Evolutionary conservation across 2,113 vertebrate genomes (phyloP), one percentile per base, ranked within the genome.

Genomic region (Symphodus melops): DNA sequence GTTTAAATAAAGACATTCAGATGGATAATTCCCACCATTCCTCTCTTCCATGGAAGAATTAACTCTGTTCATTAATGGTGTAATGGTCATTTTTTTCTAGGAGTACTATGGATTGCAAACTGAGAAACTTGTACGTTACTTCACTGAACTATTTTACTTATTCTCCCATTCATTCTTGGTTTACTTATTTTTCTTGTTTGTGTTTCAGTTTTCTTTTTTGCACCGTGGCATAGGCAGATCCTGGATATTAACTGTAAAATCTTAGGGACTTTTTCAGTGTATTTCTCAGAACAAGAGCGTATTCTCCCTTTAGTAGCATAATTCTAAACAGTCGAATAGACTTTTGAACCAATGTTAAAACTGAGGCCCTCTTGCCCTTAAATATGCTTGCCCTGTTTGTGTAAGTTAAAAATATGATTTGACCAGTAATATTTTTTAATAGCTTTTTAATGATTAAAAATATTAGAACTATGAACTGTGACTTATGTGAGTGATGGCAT

Each of bases 1-100:
- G 46, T 36, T 48, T 49, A 72, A 77, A 84, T 79, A 63, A 84
- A 85, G 72, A 69, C 63, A 58, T 88, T 81, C 49, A 55, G 48
- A 52, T 23, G 46, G 51, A 72, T 72, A 0, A 80, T 52, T 68
- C 62, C 62, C 9, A 1, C 44, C 36, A n/a, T 58, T 66, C 53
- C 17, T 68, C 13, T 60, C 58, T 8, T 52, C 51, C 28, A 10
- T 33, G 58, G 49, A 68, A n/a, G n/a, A 53, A 52, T 44, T 13
- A 53, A 55, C 54, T 4, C 33, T 4, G 41, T 20, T 44, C 12
- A 14, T 17, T 19, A 48, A 13, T 13, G 14, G 46, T 19, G 5
- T 48, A 2, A 9, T 11, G 8, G 39, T 8, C 6, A 16, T 48
- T 17, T 48, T 17, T 48, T 48, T 17, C 3, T 5, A 17, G 14